These are phyloP conservation scores for Ptilorrhoa leucosticta DNA, from an alignment of 2,113 vertebrate genomes.

Conservation along the genomic window DNA sequence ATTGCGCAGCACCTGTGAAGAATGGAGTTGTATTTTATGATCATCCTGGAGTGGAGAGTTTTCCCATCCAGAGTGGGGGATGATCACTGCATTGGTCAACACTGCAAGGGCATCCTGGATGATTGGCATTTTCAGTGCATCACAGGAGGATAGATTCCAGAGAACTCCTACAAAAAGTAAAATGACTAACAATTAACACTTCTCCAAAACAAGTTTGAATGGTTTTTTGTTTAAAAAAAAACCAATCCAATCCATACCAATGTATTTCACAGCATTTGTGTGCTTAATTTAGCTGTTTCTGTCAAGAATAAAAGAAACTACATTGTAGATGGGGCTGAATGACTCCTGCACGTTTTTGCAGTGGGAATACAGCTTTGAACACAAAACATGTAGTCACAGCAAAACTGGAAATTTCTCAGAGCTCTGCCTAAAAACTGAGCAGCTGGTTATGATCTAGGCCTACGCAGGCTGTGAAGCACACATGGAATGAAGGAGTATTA, in stretches of 20 bases:
- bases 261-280: background rate
- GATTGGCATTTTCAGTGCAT: conserved; percentile 99
- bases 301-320: background rate
- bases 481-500: background rate
- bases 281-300: background rate
- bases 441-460: background rate
- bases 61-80: conserved; percentile 96
- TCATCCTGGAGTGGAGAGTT: conserved; percentile 94
- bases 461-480: background rate
- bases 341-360: background rate
- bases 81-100: conserved; percentile 96
- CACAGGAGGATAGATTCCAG: conserved; percentile 97
- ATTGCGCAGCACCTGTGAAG: conserved; percentile 97
- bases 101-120: conserved; percentile 97
- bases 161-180: conserved; percentile 82
- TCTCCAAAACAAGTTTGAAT: background rate
- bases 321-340: background rate
- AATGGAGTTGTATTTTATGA: conserved; percentile 94
- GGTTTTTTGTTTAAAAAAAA: background rate
- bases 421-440: background rate
- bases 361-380: background rate
- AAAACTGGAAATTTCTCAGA: background rate
- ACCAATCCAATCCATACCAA: background rate
- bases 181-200: background rate
- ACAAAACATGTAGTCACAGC: background rate